phyloP scores from a whole-genome alignment of 2,888 invertebrate species.

The Caenorhabditis doughertyi region DNA sequence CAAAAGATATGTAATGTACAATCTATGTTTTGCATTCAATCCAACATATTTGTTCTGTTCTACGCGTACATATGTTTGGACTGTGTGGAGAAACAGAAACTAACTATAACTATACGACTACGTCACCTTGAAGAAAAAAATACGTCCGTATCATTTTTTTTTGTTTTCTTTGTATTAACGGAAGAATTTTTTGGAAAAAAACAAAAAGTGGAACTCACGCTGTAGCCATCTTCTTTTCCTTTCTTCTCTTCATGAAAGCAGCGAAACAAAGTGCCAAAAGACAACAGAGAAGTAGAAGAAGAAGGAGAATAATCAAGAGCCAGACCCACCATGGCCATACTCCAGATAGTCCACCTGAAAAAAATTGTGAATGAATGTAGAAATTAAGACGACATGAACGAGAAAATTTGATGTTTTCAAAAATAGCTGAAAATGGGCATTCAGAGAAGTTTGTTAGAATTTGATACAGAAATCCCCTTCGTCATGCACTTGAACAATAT shows the following conservation, averaged over 20 bases:
- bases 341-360: conserved; percentile 40
- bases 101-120: conserved; percentile 51
- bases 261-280: conserved; percentile 70
- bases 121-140: conserved; percentile 13
- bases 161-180: conserved; percentile 14
- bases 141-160: conserved; percentile 35
- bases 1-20: conserved; percentile 35
- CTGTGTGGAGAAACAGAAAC: conserved; percentile 50
- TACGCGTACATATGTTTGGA: conserved; percentile 36
- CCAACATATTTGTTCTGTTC: conserved; percentile 45
- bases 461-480: no score
- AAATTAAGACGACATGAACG: no score
- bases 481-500: no score
- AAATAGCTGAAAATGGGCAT: neutral
- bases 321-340: conserved; percentile 78
- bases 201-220: conserved; percentile 37
- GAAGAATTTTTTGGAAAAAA: neutral
- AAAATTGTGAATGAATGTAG: no score
- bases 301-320: conserved; percentile 73
- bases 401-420: neutral
- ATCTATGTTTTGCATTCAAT: conserved; percentile 50
- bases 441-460: no score
- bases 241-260: conserved; percentile 46
- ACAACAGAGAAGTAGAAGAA: conserved; percentile 74
- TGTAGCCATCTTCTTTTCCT: conserved; percentile 37